Evolutionary conservation across 2,797 vertebrate genomes (phyloP).

Genomic region (Spheniscus humboldti): DNA sequence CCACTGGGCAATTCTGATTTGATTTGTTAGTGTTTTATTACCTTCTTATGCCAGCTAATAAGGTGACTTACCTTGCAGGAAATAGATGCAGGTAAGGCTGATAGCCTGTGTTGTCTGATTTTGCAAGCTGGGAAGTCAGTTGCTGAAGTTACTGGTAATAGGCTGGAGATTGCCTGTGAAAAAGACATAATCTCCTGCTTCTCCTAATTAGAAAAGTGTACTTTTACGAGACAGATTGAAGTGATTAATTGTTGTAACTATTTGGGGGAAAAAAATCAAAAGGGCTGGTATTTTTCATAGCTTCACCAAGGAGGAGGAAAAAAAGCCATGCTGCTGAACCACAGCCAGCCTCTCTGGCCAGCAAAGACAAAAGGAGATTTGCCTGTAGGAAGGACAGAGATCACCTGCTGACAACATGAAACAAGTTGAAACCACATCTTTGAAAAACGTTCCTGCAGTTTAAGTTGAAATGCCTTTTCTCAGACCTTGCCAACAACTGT

Average conservation of each 20-base stretch:
- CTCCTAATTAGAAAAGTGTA: not conserved
- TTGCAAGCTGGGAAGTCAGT: not conserved
- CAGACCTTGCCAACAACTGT: not conserved
- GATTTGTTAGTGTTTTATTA: conserved; percentile 1
- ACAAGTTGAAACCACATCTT: not conserved
- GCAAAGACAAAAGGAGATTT: not conserved
- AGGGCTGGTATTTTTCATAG: not conserved
- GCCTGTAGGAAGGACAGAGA: not conserved
- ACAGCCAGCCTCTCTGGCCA: not conserved
- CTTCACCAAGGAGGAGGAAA: not conserved
- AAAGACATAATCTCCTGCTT: not conserved
- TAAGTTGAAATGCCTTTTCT: not conserved
- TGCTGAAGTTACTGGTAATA: not conserved
- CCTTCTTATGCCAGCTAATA: not conserved
- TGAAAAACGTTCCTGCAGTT: not conserved
- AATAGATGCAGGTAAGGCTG: not conserved
- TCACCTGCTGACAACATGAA: not conserved
- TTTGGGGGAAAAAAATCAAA: not conserved
- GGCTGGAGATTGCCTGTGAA: not conserved
- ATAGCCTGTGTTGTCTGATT: not conserved
- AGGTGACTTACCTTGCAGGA: not conserved
- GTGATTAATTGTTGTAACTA: not conserved
- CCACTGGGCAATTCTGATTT: not conserved
- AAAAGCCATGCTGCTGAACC: not conserved
- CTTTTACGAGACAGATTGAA: not conserved